Conservation (phyloP, 2,888 invertebrate species). For the Drosophila fulvimacula region DNA sequence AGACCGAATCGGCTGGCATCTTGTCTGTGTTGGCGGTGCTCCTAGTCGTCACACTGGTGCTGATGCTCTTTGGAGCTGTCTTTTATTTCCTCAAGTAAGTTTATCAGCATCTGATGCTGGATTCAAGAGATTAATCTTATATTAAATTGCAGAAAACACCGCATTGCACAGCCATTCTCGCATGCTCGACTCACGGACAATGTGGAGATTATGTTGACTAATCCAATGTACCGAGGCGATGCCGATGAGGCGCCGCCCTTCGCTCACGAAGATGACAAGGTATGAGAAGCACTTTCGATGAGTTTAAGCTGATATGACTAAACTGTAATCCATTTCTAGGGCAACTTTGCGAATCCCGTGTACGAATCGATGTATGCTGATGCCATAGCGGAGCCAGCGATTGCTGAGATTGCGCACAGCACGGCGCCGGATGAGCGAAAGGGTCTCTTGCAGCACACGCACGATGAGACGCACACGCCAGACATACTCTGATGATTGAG, state of each 20-base stretch:
- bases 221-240: slow-evolving; percentile 93
- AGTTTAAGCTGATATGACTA: neutral
- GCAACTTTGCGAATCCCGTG: slow-evolving; percentile 94
- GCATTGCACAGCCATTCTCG: slow-evolving; percentile 88
- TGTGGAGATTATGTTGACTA: slow-evolving; percentile 90
- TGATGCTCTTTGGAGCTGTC: slow-evolving; percentile 82
- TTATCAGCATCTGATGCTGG: neutral
- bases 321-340: slow-evolving; percentile 82
- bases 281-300: slow-evolving; percentile 66
- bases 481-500: slow-evolving; percentile 85
- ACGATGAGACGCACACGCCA: slow-evolving; percentile 85
- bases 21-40: slow-evolving; percentile 81
- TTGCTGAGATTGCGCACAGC: slow-evolving; percentile 79
- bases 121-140: neutral
- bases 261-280: slow-evolving; percentile 87
- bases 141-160: slow-evolving; percentile 84
- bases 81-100: slow-evolving; percentile 85
- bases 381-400: slow-evolving; percentile 79
- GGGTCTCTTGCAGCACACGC: slow-evolving; percentile 86
- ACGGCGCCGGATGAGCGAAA: slow-evolving; percentile 86
- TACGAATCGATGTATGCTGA: slow-evolving; percentile 92
- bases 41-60: slow-evolving; percentile 76
- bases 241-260: slow-evolving; percentile 88
- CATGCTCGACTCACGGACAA: slow-evolving; percentile 93
- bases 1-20: slow-evolving; percentile 65